These are phyloP conservation scores for Chionoecetes opilio DNA, from an alignment of 1,140 invertebrate genomes.

Conservation along the genomic window DNA sequence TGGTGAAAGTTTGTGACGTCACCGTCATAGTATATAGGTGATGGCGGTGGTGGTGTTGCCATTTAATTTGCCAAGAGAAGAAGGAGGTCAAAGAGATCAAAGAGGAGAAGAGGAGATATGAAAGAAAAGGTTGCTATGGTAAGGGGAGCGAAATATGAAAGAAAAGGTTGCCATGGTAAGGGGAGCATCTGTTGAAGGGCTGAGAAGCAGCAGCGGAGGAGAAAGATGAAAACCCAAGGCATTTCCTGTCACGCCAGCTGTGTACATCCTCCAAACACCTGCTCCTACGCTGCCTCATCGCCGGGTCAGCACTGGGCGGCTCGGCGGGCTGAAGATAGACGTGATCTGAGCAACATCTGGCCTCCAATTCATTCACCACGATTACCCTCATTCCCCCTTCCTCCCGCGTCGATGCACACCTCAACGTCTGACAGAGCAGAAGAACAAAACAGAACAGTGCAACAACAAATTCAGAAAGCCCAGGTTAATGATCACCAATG, in stretches of 20 bases:
- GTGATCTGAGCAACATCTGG: background rate
- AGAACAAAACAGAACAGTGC: background rate
- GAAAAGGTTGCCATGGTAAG: too few relatives aligned
- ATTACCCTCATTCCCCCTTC: background rate
- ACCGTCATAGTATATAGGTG: background rate
- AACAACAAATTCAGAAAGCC: too few relatives aligned
- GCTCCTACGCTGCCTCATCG: background rate
- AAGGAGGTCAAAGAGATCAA: background rate
- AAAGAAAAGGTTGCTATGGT: too few relatives aligned
- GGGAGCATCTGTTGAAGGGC: too few relatives aligned
- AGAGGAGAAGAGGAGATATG: too few relatives aligned
- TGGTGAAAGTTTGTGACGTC: constrained; percentile 18
- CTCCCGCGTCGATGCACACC: background rate
- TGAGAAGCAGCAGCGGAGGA: background rate
- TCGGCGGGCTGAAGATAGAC: background rate
- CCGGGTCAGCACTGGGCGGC: background rate
- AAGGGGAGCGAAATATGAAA: too few relatives aligned
- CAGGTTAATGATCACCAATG: background rate
- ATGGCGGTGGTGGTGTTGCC: background rate
- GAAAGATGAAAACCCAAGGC: background rate
- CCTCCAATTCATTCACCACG: background rate
- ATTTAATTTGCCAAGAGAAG: too few relatives aligned
- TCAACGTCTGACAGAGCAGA: background rate
- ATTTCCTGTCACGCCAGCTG: constrained; percentile 17
- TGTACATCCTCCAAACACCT: background rate